Conservation (phyloP, 2,888 invertebrate genomes). For the Matsumyia berberina region DNA sequence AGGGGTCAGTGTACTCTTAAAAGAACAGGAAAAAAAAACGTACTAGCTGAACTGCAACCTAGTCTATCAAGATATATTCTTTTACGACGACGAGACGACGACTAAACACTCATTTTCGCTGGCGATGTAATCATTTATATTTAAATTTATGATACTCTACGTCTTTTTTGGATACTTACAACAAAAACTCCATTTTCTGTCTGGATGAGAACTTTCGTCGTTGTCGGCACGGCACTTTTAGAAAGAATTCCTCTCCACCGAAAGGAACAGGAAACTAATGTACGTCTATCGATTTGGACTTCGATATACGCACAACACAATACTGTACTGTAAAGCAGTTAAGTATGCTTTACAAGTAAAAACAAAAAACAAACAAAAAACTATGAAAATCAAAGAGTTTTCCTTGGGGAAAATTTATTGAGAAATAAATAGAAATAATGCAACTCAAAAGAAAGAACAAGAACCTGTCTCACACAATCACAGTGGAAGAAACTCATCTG, state of each 20-base stretch:
- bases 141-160: constrained; percentile 26
- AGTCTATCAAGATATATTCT: neutral
- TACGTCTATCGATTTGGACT: constrained; percentile 11
- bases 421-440: constrained; percentile 75
- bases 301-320: constrained; percentile 14
- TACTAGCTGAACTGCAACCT: constrained; percentile 18
- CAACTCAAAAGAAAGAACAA: constrained; percentile 73
- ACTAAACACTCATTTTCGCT: neutral
- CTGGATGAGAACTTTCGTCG: constrained; percentile 58
- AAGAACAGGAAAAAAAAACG: constrained; percentile 18
- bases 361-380: neutral
- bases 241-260: constrained; percentile 38
- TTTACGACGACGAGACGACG: no score
- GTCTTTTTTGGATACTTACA: constrained; percentile 81
- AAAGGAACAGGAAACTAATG: constrained; percentile 49
- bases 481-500: constrained; percentile 67
- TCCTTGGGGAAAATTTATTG: constrained; percentile 54
- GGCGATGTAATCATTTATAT: constrained; percentile 50
- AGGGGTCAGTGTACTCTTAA: constrained; percentile 48
- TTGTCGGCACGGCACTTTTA: constrained; percentile 57
- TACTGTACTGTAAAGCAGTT: constrained; percentile 7
- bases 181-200: constrained; percentile 83
- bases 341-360: constrained; percentile 11
- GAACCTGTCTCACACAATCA: constrained; percentile 72
- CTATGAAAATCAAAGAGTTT: constrained; percentile 32